Evolutionary conservation across 2,113 vertebrate species (phyloP).

Genomic region (Dicrurus megarhynchus): DNA sequence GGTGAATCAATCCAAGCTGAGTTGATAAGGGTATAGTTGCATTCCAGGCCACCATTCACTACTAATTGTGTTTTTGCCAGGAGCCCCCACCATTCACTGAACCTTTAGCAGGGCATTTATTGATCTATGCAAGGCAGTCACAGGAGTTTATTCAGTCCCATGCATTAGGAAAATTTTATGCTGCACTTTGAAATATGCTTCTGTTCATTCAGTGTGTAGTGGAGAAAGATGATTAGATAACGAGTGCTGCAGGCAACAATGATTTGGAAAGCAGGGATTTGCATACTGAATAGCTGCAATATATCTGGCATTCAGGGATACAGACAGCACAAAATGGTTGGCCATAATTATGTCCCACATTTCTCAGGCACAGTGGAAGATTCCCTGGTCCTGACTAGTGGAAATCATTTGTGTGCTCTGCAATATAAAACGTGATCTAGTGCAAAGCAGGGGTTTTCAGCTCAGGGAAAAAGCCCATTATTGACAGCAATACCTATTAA

Average conservation of each 20-base stretch:
- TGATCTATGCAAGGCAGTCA: neutral
- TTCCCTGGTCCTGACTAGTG: neutral
- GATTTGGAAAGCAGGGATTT: constrained; percentile 29
- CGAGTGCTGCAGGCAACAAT: constrained; percentile 23
- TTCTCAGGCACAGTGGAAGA: neutral
- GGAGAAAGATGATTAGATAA: constrained; percentile 35
- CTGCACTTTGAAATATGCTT: constrained; percentile 26
- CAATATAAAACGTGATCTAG: neutral
- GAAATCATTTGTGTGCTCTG: neutral
- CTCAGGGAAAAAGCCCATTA: neutral
- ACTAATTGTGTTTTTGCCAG: neutral
- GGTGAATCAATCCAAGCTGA: neutral
- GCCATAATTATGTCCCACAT: neutral
- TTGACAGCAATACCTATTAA: neutral
- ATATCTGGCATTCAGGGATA: neutral
- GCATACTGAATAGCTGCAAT: constrained; percentile 19
- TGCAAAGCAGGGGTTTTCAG: neutral
- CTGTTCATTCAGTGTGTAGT: neutral
- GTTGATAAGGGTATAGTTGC: neutral
- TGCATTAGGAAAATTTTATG: neutral
- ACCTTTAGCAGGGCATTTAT: neutral
- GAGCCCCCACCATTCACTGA: neutral
- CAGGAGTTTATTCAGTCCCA: neutral
- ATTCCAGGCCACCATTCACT: neutral
- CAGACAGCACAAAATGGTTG: neutral